Conservation (phyloP, 30 jellyfish, hydroid and myxozoan species). For the Sanderia malayensis region DNA sequence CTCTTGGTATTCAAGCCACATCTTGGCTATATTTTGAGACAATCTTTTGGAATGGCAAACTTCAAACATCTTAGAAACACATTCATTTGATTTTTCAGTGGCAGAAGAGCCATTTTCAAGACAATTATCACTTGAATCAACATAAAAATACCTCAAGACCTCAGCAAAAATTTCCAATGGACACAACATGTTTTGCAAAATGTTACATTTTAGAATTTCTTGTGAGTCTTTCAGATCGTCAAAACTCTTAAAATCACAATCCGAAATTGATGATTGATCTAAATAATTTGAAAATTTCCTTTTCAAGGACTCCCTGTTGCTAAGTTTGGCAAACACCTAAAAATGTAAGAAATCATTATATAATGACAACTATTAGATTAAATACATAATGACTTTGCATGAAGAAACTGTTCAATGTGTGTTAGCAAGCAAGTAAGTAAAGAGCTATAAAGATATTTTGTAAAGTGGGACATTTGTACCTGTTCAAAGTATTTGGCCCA, state of each 20-base stretch:
- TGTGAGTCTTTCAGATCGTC: constrained; percentile 45
- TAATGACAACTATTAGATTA: no score
- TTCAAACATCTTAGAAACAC: not conserved
- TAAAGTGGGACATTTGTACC: constrained; percentile 37
- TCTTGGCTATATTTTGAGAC: not conserved
- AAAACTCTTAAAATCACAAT: no score
- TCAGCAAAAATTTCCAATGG: constrained; percentile 30
- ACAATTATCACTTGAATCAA: not conserved
- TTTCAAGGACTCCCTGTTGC: constrained; percentile 16
- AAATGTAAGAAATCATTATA: not conserved
- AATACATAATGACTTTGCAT: no score
- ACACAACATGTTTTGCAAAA: constrained; percentile 44
- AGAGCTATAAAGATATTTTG: no score
- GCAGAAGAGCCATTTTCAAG: not conserved
- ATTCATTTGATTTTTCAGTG: not conserved
- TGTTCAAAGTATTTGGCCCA: constrained; percentile 90
- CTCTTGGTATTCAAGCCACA: not conserved
- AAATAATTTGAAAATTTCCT: not conserved
- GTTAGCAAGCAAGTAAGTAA: no score
- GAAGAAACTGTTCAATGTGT: no score
- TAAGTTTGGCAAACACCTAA: constrained; percentile 26
- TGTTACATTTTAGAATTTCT: constrained; percentile 8
- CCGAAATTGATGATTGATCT: not conserved
- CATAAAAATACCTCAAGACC: not conserved
- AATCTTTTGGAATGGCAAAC: not conserved